phyloP scores from a whole-genome alignment of 2,888 invertebrate genomes.

The Octodonta nipae region DNA sequence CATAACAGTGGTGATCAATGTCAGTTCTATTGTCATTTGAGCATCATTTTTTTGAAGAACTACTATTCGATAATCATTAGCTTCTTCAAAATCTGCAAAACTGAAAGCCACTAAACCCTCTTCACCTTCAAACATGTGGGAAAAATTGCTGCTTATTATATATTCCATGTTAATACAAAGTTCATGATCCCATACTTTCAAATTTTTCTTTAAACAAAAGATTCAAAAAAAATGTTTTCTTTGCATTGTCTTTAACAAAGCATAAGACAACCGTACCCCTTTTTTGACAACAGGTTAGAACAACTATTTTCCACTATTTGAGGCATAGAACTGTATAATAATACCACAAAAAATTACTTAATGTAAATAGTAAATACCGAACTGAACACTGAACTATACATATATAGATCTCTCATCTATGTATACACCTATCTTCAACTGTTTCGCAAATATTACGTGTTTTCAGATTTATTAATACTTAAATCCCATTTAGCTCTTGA shows the following conservation, averaged over 20 bases:
- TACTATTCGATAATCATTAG: slow-evolving; percentile 55
- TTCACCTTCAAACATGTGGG: slow-evolving; percentile 90
- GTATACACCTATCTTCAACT: too few relatives aligned
- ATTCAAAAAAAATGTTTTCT: slow-evolving; percentile 81
- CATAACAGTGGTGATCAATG: too few relatives aligned
- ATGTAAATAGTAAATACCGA: too few relatives aligned
- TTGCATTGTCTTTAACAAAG: slow-evolving; percentile 78
- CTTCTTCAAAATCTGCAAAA: slow-evolving; percentile 87
- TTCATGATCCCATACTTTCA: slow-evolving; percentile 87
- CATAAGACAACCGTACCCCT: slow-evolving; percentile 77
- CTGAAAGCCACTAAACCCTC: slow-evolving; percentile 83
- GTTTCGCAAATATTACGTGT: too few relatives aligned
- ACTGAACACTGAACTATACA: too few relatives aligned
- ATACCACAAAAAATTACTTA: too few relatives aligned
- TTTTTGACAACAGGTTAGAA: slow-evolving; percentile 59
- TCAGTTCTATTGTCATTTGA: too few relatives aligned
- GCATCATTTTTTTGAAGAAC: slow-evolving; percentile 66
- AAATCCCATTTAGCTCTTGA: too few relatives aligned
- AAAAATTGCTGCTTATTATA: slow-evolving; percentile 60
- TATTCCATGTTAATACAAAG: slow-evolving; percentile 83
- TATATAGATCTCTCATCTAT: too few relatives aligned
- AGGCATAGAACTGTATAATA: too few relatives aligned
- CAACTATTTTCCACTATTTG: slow-evolving; percentile 45
- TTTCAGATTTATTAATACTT: too few relatives aligned
- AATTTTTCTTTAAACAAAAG: slow-evolving; percentile 65